phyloP scores from a whole-genome alignment of 2,888 invertebrate genomes.

The Cerastis leucographa region DNA sequence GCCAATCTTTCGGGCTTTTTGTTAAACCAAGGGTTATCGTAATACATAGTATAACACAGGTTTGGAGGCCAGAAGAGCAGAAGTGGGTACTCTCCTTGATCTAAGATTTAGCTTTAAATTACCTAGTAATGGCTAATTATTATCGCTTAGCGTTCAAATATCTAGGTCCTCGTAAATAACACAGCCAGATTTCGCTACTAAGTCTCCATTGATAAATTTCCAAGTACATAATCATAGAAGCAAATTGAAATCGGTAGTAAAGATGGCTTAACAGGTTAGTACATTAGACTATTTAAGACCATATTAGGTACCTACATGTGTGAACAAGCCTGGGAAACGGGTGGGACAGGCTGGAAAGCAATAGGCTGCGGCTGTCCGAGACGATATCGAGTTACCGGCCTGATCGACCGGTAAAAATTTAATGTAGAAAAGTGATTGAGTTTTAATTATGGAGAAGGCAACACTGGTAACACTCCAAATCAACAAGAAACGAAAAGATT shows the following conservation, averaged over 20 bases:
- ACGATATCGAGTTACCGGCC: slow-evolving; percentile 82
- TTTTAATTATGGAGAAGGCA: slow-evolving; percentile 65
- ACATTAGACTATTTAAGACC: slow-evolving; percentile 28
- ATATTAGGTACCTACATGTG: slow-evolving; percentile 58
- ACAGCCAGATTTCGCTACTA: too few species aligned
- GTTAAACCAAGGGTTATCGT: too few species aligned
- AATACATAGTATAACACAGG: too few species aligned
- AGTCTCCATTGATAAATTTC: not conserved
- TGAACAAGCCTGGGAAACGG: slow-evolving; percentile 83
- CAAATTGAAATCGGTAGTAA: slow-evolving; percentile 25
- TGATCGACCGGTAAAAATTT: slow-evolving; percentile 62
- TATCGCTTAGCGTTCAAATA: not conserved
- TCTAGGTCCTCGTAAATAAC: not conserved
- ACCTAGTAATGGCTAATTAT: not conserved
- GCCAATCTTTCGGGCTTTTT: too few species aligned
- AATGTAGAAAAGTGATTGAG: slow-evolving; percentile 55
- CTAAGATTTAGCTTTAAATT: not conserved
- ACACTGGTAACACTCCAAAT: not conserved
- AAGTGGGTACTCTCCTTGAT: not conserved
- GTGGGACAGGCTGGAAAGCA: slow-evolving; percentile 80
- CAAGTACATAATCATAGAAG: not conserved
- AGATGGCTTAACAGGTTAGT: slow-evolving; percentile 10
- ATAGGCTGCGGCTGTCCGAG: slow-evolving; percentile 79
- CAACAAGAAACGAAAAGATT: too few species aligned
- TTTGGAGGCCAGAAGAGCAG: too few species aligned